Base-by-base conservation (phyloP, 92 coral and sea anemone species). In the Plumapathes pennacea region DNA sequence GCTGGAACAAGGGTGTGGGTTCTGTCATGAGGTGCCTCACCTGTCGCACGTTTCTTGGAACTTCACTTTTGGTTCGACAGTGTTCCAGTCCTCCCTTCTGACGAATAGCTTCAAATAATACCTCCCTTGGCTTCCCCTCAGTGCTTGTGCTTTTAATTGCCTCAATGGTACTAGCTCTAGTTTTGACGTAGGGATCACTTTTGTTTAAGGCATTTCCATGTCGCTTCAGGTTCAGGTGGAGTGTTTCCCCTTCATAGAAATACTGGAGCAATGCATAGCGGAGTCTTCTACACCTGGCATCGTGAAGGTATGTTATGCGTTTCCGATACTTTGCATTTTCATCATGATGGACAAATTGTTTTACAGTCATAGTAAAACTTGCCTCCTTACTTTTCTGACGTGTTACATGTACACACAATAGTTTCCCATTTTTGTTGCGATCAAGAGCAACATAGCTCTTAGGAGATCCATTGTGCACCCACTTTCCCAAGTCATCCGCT, bases 401-500 rank as follows among this genome's bases (percentile, higher is more conserved):
- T 34, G 49, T 51, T 21, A 38, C 48, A 26, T 45, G 15, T 21
- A 65, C 8, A 22, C 27, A 28, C 53, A 46, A 46, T 28, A 46
- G 23, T 1, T 46, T 32, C 53, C 53, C 53, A 5, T 36, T 50
- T 39, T 34, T 34, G 29, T 57, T 39, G 20, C 50, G 37, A 50
- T 57, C 50, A 18, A 22, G 47, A 20, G 38, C 49, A 5, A 57
- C 64, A 57, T 57, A 57, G 50, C 50, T 37, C 37, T 57, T 57
- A 19, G 64, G 64, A 57, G 26, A 38, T 38, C 64, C 64, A 57
- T 38, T 33, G 29, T 55, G 62, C 13, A 55, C 41, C 64, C 64
- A 57, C 19, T 38, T 37, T 14, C 65, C 50, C 19, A 64, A 60
- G 31, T 64, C 72, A 52, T 64, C 72, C n/a, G 62, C 43, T 49